phyloP scores from a whole-genome alignment of 37 sponge, comb jelly and placozoan genomes.

The Corticium candelabrum region DNA sequence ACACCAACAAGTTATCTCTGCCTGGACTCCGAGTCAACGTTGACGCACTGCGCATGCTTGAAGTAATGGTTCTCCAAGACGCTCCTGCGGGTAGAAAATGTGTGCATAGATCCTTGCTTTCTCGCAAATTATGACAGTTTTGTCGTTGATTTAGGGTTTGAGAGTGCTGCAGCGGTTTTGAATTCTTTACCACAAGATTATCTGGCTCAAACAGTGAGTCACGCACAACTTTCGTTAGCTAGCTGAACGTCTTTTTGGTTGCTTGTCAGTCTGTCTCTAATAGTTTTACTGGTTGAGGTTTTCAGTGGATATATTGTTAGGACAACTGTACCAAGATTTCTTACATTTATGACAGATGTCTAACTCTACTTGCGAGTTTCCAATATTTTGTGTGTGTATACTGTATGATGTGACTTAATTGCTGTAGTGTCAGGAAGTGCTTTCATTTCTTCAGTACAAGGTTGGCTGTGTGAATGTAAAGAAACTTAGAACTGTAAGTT shows the following conservation, averaged over 20 bases:
- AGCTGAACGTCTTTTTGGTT: background rate
- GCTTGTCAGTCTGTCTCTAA: background rate
- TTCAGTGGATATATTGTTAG: no score
- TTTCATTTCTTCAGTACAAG: slow-evolving; percentile 50
- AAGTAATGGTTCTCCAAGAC: no score
- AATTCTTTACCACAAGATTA: slow-evolving; percentile 60
- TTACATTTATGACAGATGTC: no score
- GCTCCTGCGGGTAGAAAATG: no score
- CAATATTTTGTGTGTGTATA: background rate
- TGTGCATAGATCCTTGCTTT: no score
- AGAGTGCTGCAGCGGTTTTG: slow-evolving; percentile 33
- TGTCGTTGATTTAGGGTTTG: slow-evolving; percentile 57
- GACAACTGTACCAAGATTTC: no score
- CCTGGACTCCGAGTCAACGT: no score
- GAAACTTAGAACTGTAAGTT: slow-evolving; percentile 35
- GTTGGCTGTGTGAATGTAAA: slow-evolving; percentile 32
- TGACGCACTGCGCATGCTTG: no score
- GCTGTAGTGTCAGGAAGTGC: slow-evolving; percentile 62
- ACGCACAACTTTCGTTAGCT: background rate
- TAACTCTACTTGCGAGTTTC: background rate
- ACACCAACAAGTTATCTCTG: no score
- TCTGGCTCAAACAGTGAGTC: slow-evolving; percentile 65
- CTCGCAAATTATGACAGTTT: no score
- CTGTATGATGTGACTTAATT: background rate
- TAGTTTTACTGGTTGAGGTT: no score